Evolutionary conservation across 2,797 vertebrate species (phyloP), one percentile per base, ranked within the genome.

Genomic region (Gallinago solitaria): DNA sequence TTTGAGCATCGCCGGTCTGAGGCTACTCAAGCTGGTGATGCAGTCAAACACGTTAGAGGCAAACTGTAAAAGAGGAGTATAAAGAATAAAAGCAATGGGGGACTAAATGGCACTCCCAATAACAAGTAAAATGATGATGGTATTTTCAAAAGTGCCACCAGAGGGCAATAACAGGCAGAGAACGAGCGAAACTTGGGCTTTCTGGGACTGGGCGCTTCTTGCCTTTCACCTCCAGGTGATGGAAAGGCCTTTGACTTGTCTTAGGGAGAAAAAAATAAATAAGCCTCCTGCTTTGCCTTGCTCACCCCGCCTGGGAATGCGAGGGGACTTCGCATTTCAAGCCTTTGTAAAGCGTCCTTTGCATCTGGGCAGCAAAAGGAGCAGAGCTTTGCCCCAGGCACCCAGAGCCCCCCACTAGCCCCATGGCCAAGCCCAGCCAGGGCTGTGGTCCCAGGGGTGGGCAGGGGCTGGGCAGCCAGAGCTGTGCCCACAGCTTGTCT

Each of bases 161-260:
- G 97, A 92, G 96, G 96, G 97, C 93, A 94, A 76, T 25, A 70
- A 47, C 23, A 91, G 81, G 73, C 96, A 95, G 82, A 90, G 65
- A 95, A 96, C 47, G 21, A 63, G 39, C 28, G 9, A 27, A 3
- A 25, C 27, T 16, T 1, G 39, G 47, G 5, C 48, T 37, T 11
- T 2, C 7, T 2, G 59, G 32, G n/a, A 2, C 21, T 1, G 27
- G 27, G 11, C 6, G 5, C 2, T 51, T 4, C 68, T 9, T 9
- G n/a, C 51, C 2, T 10, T 71, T 12, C 32, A 4, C 41, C 59
- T 59, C 43, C n/a, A 9, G 35, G 3, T 17, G 37, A 1, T 4
- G 43, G 24, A 25, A n/a, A 24, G 28, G 47, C n/a, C 64, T 88
- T 24, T 3, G 50, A 12, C 24, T 28, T 12, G 11, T 7, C 18